A percentile compares a stretch with the other conserved stretches of the same genome.
Evolutionary conservation across 92 coral and sea anemone species (phyloP).

Genomic region (Montipora capitata): DNA sequence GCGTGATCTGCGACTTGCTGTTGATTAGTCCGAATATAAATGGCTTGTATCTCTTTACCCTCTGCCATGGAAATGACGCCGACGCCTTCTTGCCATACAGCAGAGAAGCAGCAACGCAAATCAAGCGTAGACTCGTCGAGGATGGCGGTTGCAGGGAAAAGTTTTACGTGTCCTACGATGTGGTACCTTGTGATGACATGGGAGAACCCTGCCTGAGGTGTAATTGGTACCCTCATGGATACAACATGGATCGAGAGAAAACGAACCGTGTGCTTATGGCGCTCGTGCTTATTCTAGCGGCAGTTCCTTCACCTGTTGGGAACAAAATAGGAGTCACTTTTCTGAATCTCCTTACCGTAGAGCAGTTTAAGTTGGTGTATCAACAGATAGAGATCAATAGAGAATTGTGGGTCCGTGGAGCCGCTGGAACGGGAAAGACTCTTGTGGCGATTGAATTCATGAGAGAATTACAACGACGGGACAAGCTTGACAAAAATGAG

Average conservation of each 20-base stretch:
- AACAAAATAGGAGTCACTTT: conserved; percentile 15
- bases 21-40: neutral
- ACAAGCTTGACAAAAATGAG: neutral
- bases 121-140: conserved; percentile 12
- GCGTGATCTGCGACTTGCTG: conserved; percentile 42
- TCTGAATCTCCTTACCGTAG: conserved; percentile 18
- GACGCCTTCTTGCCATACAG: neutral
- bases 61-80: neutral
- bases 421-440: conserved; percentile 49
- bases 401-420: conserved; percentile 35
- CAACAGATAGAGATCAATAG: neutral
- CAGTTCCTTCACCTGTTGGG: conserved; percentile 14
- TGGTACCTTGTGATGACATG: neutral
- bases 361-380: conserved; percentile 24
- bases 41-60: conserved; percentile 11
- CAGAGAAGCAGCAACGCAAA: neutral
- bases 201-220: too few relatives aligned
- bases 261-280: neutral
- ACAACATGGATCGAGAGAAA: neutral
- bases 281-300: conserved; percentile 1
- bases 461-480: neutral
- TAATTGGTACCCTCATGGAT: neutral
- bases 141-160: conserved; percentile 25
- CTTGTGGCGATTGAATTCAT: conserved; percentile 36
- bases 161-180: conserved; percentile 25